Conservation (phyloP, 2,797 vertebrate genomes). For the Emys orbicularis region DNA sequence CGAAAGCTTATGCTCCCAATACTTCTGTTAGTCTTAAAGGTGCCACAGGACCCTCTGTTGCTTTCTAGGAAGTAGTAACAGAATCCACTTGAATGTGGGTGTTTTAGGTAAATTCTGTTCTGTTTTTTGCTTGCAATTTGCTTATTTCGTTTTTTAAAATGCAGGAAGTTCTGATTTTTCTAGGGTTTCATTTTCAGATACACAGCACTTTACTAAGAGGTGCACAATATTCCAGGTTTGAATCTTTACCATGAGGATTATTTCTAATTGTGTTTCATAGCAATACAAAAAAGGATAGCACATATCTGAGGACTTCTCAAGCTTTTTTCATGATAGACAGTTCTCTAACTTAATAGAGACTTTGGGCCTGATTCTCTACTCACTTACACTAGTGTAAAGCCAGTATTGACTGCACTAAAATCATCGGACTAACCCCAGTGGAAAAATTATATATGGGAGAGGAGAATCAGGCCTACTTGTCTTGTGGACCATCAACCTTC, state of each 20-base stretch:
- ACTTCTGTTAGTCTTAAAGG: too few relatives aligned
- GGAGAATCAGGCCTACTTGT: background rate
- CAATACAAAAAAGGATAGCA: background rate
- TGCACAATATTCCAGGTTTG: rapidly evolving
- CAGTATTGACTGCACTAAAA: background rate
- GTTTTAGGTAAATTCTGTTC: background rate
- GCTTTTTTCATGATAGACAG: background rate
- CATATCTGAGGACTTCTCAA: background rate
- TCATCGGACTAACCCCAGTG: background rate
- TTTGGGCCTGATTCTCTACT: background rate
- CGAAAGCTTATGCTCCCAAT: too few relatives aligned
- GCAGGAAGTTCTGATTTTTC: background rate
- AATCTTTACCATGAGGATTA: rapidly evolving
- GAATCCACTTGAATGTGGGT: background rate
- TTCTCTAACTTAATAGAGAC: background rate
- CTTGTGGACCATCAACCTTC: background rate
- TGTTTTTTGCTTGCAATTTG: background rate
- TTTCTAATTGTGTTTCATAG: background rate
- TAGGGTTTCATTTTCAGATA: background rate
- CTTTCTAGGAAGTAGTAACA: background rate
- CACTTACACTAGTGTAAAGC: background rate
- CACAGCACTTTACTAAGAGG: rapidly evolving
- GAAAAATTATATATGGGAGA: background rate
- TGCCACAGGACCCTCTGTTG: too few relatives aligned
- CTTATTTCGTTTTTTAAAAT: background rate